A percentile compares a stretch with the other conserved stretches of the same genome.
Evolutionary conservation across 2,113 vertebrate species (phyloP).

Genomic region (Lathamus discolor): DNA sequence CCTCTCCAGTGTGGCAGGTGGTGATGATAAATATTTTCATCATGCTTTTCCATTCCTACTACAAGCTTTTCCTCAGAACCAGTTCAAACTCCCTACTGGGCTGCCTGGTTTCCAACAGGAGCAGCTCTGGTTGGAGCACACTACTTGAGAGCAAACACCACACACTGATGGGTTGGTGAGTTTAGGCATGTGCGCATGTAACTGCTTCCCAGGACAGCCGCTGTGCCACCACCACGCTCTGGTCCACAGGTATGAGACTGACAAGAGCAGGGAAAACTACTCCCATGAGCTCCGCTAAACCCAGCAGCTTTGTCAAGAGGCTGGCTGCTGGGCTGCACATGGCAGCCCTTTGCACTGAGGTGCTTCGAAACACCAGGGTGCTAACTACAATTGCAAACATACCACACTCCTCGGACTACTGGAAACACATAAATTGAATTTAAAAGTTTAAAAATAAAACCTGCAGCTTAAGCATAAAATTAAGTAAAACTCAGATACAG

Average conservation of each 20-base stretch:
- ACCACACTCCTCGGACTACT: not conserved
- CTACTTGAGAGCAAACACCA: not conserved
- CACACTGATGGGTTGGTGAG: not conserved
- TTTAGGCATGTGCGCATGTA: rapidly evolving
- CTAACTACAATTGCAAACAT: not conserved
- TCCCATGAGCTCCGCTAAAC: not conserved
- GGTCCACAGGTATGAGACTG: not conserved
- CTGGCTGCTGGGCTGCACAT: not conserved
- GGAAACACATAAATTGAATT: not conserved
- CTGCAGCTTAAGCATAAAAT: not conserved
- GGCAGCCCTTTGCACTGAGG: not conserved
- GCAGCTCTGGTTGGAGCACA: not conserved
- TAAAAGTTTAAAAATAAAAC: not conserved
- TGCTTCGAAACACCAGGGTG: not conserved
- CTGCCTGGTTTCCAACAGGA: not conserved
- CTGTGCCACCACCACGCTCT: not conserved
- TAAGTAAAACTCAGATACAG: not conserved
- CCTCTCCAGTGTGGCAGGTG: not conserved
- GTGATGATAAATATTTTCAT: not conserved
- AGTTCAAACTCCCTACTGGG: not conserved
- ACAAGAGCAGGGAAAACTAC: not conserved
- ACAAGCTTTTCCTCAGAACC: not conserved
- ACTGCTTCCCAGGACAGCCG: not conserved
- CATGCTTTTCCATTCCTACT: not conserved
- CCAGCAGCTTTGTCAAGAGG: not conserved